Evolutionary conservation across 2,113 vertebrate genomes (phyloP).

Genomic region (Suncus etruscus): DNA sequence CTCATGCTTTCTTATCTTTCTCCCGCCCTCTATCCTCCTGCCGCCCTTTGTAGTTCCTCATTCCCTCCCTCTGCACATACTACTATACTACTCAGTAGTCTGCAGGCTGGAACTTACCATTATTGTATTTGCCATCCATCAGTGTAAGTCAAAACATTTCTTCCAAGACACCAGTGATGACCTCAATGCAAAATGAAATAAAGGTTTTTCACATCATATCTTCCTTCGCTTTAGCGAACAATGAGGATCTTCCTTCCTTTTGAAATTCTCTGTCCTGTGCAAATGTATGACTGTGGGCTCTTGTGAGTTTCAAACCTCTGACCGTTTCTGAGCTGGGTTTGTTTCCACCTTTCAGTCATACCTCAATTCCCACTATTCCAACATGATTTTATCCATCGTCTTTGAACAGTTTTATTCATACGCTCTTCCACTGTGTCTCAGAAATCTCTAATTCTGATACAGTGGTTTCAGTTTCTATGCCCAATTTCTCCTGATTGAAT

Average conservation of each 20-base stretch:
- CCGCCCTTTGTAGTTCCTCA: not conserved
- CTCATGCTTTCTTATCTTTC: not conserved
- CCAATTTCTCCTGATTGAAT: not conserved
- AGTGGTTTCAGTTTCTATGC: constrained; percentile 13
- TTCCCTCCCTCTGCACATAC: not conserved
- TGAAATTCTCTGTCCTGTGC: not conserved
- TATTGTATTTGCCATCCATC: not conserved
- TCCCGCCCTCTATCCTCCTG: not conserved
- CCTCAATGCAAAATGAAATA: not conserved
- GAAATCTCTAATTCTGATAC: not conserved
- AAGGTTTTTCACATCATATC: not conserved
- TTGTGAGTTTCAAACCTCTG: not conserved
- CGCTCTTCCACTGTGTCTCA: constrained; percentile 9
- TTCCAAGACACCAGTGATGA: not conserved
- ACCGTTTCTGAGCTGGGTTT: not conserved
- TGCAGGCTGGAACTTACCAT: not conserved
- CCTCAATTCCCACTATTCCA: no score
- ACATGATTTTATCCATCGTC: not conserved
- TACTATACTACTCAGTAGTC: not conserved
- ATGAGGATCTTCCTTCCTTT: not conserved
- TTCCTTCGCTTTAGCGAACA: not conserved
- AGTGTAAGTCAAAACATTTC: constrained; percentile 23
- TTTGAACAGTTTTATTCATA: constrained; percentile 11
- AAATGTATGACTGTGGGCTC: not conserved
- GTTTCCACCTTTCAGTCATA: not conserved